A percentile compares a stretch with the other conserved stretches of the same genome.
Evolutionary conservation across 2,113 vertebrate species (phyloP).

Genomic region (Platichthys flesus): DNA sequence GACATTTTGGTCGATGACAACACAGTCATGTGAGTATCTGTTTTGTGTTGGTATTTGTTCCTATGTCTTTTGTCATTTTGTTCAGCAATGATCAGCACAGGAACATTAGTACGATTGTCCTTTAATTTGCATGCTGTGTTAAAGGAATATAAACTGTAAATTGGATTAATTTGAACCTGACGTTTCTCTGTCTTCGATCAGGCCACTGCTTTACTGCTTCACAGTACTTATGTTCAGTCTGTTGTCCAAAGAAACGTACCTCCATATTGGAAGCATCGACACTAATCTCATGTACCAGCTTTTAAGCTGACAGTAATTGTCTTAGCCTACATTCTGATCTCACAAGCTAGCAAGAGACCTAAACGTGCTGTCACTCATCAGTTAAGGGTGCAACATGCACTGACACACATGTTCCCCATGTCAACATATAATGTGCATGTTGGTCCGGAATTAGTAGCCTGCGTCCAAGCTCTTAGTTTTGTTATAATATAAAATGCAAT

Average conservation of each 20-base stretch:
- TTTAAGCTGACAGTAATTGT: constrained; percentile 70
- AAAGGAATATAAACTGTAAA: not conserved
- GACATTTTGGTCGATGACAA: constrained; percentile 99
- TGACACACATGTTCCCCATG: not conserved
- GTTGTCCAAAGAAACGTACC: constrained; percentile 16
- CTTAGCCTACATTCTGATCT: constrained; percentile 77
- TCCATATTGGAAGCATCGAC: constrained; percentile 8
- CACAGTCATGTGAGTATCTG: constrained; percentile 97
- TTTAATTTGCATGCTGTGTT: too few species aligned
- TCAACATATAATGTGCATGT: not conserved
- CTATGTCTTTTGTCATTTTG: constrained; percentile 1
- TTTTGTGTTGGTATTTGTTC: constrained; percentile 3
- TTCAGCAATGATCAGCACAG: not conserved
- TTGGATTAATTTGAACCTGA: not conserved
- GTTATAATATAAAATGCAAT: not conserved
- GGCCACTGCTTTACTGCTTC: not conserved
- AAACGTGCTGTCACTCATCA: constrained; percentile 18
- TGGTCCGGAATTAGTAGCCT: too few species aligned
- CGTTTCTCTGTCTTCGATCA: not conserved
- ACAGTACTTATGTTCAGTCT: constrained; percentile 7
- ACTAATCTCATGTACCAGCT: constrained; percentile 56
- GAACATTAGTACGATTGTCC: not conserved
- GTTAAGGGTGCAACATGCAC: not conserved
- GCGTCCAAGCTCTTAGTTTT: not conserved
- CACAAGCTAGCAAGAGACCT: constrained; percentile 16